phyloP scores from a whole-genome alignment of 2,113 vertebrate species.

The Syngnathus scovelli region DNA sequence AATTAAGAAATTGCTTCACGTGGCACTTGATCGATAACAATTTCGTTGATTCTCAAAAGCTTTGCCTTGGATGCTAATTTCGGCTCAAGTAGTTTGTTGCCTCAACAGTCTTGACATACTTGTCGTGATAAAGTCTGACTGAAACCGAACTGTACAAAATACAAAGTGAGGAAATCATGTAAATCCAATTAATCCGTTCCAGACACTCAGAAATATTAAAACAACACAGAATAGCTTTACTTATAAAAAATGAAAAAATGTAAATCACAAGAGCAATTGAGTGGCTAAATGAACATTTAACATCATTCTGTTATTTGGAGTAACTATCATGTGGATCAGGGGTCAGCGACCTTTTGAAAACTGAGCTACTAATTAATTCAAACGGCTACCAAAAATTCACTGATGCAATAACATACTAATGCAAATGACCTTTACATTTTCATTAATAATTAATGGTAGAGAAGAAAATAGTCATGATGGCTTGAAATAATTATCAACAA shows the following conservation, averaged over 20 bases:
- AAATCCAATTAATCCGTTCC: not conserved
- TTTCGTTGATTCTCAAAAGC: not conserved
- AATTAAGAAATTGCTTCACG: not conserved
- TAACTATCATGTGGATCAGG: no score
- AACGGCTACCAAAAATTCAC: no score
- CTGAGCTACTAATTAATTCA: no score
- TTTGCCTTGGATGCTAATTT: not conserved
- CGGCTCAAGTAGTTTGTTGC: not conserved
- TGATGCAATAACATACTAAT: no score
- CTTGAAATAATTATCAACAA: no score
- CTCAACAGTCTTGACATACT: not conserved
- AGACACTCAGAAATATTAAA: not conserved
- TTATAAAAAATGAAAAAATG: not conserved
- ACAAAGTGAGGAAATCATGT: not conserved
- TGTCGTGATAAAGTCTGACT: not conserved
- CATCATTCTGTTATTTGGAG: no score
- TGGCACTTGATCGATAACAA: not conserved
- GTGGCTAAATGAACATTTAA: no score
- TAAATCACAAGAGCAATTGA: not conserved
- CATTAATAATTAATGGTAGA: no score
- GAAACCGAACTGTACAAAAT: not conserved
- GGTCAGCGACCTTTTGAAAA: no score
- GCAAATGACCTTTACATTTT: no score
- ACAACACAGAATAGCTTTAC: not conserved
- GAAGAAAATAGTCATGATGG: no score